Percentiles rank a stretch among this genome's conserved stretches.
These are phyloP conservation scores for Conomelus anceps DNA, from an alignment of 2,888 invertebrate genomes.

Conservation along the genomic window DNA sequence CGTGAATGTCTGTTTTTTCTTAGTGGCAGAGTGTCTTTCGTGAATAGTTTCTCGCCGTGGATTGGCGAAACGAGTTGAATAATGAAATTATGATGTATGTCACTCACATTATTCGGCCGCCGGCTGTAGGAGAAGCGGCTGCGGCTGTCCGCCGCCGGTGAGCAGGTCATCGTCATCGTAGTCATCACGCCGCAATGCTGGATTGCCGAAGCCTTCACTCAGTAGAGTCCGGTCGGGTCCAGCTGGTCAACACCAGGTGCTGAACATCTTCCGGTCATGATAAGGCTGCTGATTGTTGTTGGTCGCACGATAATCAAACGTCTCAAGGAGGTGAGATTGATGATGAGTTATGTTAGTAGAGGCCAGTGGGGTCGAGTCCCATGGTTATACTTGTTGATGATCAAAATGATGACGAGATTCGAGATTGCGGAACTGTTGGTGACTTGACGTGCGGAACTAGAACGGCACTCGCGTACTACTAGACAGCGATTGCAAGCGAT, in stretches of 20 bases:
- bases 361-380: constrained; percentile 2
- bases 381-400: neutral
- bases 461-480: neutral
- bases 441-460: neutral
- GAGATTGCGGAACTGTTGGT: neutral
- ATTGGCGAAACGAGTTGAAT: neutral
- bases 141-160: neutral
- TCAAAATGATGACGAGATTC: neutral
- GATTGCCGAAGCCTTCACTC: neutral
- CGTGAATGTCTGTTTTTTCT: neutral
- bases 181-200: neutral
- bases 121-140: neutral
- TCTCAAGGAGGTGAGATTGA: neutral
- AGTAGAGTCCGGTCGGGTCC: constrained; percentile 4
- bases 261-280: neutral
- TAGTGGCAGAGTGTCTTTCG: neutral
- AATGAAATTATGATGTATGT: neutral
- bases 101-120: neutral
- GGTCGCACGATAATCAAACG: neutral
- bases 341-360: neutral
- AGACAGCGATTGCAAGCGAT: neutral
- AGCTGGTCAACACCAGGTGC: neutral
- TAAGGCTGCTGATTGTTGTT: neutral
- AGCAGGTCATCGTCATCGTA: neutral
- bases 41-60: neutral